phyloP scores from a whole-genome alignment of 2,797 vertebrate species.

The Moxostoma hubbsi region DNA sequence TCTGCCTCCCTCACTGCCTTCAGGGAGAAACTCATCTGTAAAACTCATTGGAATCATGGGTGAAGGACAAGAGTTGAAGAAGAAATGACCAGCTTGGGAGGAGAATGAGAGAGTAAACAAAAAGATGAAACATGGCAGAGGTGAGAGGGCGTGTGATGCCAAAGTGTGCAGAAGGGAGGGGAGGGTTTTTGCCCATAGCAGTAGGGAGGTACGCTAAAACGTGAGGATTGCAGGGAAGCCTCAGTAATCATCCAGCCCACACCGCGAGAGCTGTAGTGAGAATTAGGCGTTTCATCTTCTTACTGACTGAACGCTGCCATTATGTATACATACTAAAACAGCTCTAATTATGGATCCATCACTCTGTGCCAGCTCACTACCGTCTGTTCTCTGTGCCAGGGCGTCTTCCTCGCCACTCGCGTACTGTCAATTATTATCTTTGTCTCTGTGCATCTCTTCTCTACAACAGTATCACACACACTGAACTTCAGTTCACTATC shows the following conservation, averaged over 20 bases:
- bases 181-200: constrained; percentile 40
- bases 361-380: constrained; percentile 49
- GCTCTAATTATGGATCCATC: constrained; percentile 60
- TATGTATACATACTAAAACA: constrained; percentile 46
- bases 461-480: neutral
- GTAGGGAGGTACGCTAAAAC: constrained; percentile 27
- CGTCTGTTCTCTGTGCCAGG: constrained; percentile 48
- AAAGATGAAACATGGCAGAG: constrained; percentile 18
- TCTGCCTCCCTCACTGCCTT: neutral
- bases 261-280: constrained; percentile 44
- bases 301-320: constrained; percentile 41
- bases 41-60: constrained; percentile 25
- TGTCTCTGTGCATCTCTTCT: constrained; percentile 24
- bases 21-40: constrained; percentile 12
- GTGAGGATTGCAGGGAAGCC: constrained; percentile 50
- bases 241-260: constrained; percentile 42
- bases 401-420: constrained; percentile 34
- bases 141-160: constrained; percentile 3
- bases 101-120: constrained; percentile 2
- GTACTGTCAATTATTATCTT: constrained; percentile 33
- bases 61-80: constrained; percentile 10
- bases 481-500: constrained; percentile 32
- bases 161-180: neutral
- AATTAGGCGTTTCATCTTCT: constrained; percentile 47
- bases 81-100: neutral